A percentile compares a stretch with the other conserved stretches of the same genome.
Evolutionary conservation across 2,797 vertebrate species (phyloP).

Genomic region (Podarcis lilfordi): DNA sequence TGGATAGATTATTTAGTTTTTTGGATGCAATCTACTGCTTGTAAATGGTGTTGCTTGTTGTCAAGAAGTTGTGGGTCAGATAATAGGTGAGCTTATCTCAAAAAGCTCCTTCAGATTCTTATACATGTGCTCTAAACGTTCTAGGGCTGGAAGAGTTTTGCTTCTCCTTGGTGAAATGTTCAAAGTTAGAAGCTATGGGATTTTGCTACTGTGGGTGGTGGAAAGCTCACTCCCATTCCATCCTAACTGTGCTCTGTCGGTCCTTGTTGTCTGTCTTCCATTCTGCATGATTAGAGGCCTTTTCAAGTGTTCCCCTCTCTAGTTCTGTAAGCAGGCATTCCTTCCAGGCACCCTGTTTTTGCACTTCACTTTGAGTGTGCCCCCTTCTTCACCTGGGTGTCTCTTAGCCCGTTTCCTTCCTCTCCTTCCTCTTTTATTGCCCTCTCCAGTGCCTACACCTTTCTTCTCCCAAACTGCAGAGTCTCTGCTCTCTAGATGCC

Average conservation of each 20-base stretch:
- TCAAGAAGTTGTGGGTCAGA: not conserved
- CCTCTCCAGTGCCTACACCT: not conserved
- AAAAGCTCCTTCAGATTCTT: not conserved
- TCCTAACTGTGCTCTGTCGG: not conserved
- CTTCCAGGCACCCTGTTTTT: not conserved
- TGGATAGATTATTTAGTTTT: not conserved
- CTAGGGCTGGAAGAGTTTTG: not conserved
- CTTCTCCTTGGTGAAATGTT: not conserved
- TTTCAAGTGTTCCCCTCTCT: not conserved
- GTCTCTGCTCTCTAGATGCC: not conserved
- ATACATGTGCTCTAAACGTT: not conserved
- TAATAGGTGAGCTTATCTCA: no score
- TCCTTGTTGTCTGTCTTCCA: not conserved
- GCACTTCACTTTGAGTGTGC: not conserved
- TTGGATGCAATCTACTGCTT: not conserved
- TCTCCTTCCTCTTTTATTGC: not conserved
- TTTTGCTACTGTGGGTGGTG: not conserved
- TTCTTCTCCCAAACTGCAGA: not conserved
- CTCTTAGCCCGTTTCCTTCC: not conserved
- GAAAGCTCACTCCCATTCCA: not conserved
- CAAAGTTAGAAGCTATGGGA: not conserved
- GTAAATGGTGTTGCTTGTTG: not conserved
- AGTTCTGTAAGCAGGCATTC: not conserved
- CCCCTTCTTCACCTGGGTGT: not conserved
- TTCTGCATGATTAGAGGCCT: not conserved